Evolutionary conservation across 2,797 vertebrate species (phyloP).

Genomic region (Argentina silus): DNA sequence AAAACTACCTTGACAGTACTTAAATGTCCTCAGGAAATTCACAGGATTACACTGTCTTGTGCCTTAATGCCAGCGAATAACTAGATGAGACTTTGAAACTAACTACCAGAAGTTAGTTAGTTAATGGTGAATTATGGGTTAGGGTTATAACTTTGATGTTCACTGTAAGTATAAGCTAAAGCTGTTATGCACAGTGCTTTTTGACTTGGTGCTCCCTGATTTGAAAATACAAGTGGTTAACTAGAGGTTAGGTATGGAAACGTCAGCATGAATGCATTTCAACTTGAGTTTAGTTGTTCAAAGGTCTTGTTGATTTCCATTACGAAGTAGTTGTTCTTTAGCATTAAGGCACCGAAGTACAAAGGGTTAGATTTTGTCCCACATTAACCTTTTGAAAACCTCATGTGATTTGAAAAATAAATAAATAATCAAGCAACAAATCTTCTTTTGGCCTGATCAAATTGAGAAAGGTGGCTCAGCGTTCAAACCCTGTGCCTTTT

Average conservation of each 20-base stretch:
- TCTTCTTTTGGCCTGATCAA: neutral
- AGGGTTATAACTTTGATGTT: neutral
- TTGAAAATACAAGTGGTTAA: neutral
- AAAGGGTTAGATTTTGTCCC: neutral
- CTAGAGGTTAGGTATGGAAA: neutral
- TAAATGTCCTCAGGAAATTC: neutral
- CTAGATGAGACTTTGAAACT: neutral
- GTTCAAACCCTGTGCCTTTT: neutral
- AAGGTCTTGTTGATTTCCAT: neutral
- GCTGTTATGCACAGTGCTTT: neutral
- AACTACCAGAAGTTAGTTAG: neutral
- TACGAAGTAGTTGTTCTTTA: constrained; percentile 46
- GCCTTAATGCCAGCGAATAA: constrained; percentile 6
- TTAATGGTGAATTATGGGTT: neutral
- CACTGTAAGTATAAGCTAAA: neutral
- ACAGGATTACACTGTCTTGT: neutral
- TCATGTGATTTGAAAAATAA: neutral
- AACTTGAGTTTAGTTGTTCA: neutral
- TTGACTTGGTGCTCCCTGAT: constrained; percentile 5
- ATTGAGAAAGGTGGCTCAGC: neutral
- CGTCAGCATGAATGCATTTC: neutral
- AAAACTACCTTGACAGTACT: neutral
- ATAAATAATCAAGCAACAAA: neutral
- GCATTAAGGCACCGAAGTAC: constrained; percentile 23
- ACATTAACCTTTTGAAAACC: neutral